Base-by-base conservation (phyloP, 2,888 invertebrate species). In the Lepidonotus clava region DNA sequence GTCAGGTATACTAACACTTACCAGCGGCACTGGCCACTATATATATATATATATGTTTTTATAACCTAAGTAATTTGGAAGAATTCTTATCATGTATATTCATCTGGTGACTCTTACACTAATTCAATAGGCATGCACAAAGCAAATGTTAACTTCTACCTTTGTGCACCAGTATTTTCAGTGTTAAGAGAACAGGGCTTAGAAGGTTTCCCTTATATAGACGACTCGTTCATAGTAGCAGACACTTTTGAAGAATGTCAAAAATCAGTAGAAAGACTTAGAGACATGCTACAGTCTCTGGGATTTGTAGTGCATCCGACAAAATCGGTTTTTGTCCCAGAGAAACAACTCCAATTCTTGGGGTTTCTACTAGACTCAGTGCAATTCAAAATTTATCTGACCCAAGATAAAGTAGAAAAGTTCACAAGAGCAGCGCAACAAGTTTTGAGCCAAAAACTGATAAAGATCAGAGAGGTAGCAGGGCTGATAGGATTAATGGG, bases 101-200 rank as follows among this genome's bases (percentile, higher is more conserved):
- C n/a, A n/a, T n/a, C n/a, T n/a, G n/a, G n/a, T n/a, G n/a, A n/a
- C n/a, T n/a, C n/a, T n/a, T n/a, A n/a, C n/a, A n/a, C n/a, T n/a
- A n/a, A n/a, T n/a, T n/a, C n/a, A n/a, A n/a, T n/a, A n/a, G n/a
- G n/a, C n/a, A n/a, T n/a, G n/a, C n/a, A n/a, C n/a, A n/a, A n/a
- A n/a, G n/a, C n/a, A n/a, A n/a, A n/a, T n/a, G n/a, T n/a, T n/a
- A n/a, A n/a, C n/a, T n/a, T n/a, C n/a, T n/a, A n/a, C n/a, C n/a
- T n/a, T n/a, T n/a, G n/a, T n/a, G n/a, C n/a, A n/a, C 76, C 76
- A 5, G 76, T 76, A 18, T 76, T 76, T 38, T 34, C 76, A 5
- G 18, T 21, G 6, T 21, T 34, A 0, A 6, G 36, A 2, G 2
- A 34, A 40, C 14, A 34, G 14, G 76, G 38, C 6, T 11, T 34